Conservation (phyloP, 2,113 vertebrate genomes). For the Syrmaticus mikado region DNA sequence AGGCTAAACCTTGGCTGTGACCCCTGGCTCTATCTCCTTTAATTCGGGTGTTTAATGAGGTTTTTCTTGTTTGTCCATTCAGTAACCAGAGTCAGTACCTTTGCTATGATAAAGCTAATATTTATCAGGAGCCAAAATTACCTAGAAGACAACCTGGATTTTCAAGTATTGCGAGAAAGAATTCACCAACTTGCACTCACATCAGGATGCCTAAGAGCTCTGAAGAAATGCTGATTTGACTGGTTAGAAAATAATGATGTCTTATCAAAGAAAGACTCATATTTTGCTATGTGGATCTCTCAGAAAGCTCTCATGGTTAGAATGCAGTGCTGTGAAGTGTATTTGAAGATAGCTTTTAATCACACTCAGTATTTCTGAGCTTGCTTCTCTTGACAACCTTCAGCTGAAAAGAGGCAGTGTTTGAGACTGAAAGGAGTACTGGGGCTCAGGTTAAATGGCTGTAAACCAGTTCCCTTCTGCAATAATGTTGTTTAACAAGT, state of each 20-base stretch:
- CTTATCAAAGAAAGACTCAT: neutral
- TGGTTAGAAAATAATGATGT: neutral
- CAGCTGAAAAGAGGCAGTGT: neutral
- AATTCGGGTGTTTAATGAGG: too few species aligned
- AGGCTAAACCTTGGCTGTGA: neutral
- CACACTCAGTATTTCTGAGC: neutral
- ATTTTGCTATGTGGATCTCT: neutral
- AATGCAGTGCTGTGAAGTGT: neutral
- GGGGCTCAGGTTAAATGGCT: neutral
- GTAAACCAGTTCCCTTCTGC: neutral
- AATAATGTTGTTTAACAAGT: constrained; percentile 31
- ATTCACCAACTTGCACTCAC: neutral
- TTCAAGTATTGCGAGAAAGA: neutral
- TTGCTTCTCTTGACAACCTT: neutral
- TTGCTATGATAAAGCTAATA: neutral
- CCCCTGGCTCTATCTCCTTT: neutral
- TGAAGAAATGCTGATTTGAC: neutral
- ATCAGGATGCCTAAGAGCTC: neutral
- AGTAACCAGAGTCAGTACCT: neutral
- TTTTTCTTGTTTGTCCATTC: neutral
- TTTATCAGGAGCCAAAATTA: neutral
- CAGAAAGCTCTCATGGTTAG: neutral
- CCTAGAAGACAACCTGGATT: neutral
- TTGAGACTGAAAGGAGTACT: neutral
- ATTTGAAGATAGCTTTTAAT: constrained; percentile 25